Evolutionary conservation across 2,113 vertebrate species (phyloP), one percentile per base, ranked within the genome.

Genomic region (Petrocephalus zakoni): DNA sequence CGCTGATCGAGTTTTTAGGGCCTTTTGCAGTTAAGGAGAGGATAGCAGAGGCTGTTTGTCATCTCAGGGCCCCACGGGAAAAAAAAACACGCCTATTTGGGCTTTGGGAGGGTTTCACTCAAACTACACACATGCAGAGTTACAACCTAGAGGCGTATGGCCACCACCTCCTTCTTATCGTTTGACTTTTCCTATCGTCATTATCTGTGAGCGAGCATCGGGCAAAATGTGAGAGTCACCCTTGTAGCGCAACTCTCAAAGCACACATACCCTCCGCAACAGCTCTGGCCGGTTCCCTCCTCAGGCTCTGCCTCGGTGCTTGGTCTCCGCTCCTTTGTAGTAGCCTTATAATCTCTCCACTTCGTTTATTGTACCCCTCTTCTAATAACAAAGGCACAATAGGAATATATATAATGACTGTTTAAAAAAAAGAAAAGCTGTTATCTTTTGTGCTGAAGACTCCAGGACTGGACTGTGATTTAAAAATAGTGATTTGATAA

Each of bases 381-480:
- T 78, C 72, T 78, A 78, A 78, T 42, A 78, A 78, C 72, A 78
- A 78, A 34, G 34, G 72, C 37, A 78, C 72, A 78, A 78, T 78
- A 78, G 34, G 72, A 78, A 42, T 42, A 19, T 78, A 78, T 78
- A 78, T 78, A 78, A 78, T 78, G 72, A 78, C 15, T n/a, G 61
- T 68, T 68, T 68, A 68, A 78, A 78, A 78, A 78, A 42, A 15
- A 34, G 34, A 42, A 78, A 78, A 37, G 72, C 72, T 78, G 34
- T 78, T 78, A 78, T 42, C 29, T 78, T 78, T 78, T 78, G 72
- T 78, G 72, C 29, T 42, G 34, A 78, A 78, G 72, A 78, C 72
- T 78, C 72, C 34, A 42, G 72, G 34, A 78, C 72, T 78, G 72
- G 72, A 78, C 34, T 78, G 72, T 78, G 72, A 78, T 78, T 78